Base-by-base conservation (phyloP, 1,140 invertebrate genomes). In the Tetramorium simillimum region DNA sequence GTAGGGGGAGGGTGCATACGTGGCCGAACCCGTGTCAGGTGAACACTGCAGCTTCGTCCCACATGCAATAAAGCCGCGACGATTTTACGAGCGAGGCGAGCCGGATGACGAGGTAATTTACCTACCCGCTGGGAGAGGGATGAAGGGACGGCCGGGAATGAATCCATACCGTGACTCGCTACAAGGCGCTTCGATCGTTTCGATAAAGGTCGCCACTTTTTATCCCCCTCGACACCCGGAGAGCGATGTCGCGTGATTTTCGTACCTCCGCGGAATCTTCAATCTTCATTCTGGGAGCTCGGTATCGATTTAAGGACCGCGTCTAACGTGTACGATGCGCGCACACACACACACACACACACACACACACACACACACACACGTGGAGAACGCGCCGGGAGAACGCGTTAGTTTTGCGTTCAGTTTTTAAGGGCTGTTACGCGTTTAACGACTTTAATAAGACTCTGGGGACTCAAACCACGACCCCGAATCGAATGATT, bases 61-160 rank as follows among this genome's bases (percentile, higher is more conserved):
- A 67, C 75, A 60, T 73, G 85, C 77, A 89, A 89, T 90, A 89
- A 87, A 89, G 72, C 89, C 88, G 88, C 85, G 88, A 82, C 88
- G 88, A 90, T 90, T 90, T 90, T 90, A 90, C 89, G 89, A 90
- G 73, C 85, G 43, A 78, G 88, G 70, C 63, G 65, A 73, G 73
- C 85, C 77, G 85, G 72, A 69, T 86, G 88, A 82, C 89, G 86
- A 77, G 89, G 87, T 89, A 84, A 89, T 91, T 91, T 80, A 88
- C 70, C 82, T 82, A 76, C 77, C 46, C 46, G 65, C 56, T 37
- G 58, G 65, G 63, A 86, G 76, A 51, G 75, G 85, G 85, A 70
- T 28, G 75, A 70, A 49, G 51, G 76, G 75, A 77, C 82, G 82
- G 78, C n/a, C 24, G 82, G 73, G 72, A 37, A 65, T 51, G 82